Base-by-base conservation (phyloP, 2,113 vertebrate genomes). In the Sigmodon hispidus region DNA sequence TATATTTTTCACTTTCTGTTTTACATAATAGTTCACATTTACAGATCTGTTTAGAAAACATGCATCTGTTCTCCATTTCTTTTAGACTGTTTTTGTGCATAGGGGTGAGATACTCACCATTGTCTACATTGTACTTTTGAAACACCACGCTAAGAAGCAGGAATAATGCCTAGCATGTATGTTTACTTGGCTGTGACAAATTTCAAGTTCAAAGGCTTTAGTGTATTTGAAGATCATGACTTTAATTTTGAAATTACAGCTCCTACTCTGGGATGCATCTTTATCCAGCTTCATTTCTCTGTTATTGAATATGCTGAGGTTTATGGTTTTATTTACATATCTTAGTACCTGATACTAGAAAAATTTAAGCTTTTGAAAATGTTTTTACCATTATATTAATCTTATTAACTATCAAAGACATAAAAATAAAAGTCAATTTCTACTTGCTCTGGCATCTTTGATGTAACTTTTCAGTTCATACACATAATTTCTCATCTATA, bases 21-120 rank as follows among this genome's bases (percentile, higher is more conserved):
- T 96, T 63, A 45, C 4, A 67, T 75, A 84, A 90, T 90, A 24
- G 90, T 67, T 75, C n/a, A 19, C 55, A 80, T 86, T 76, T 86
- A 17, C 84, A 40, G 34, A 86, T 70, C 29, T 88, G 34, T 15
- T 43, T n/a, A 65, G 26, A 84, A 93, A 94, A 95, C 80, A 5
- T 36, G 93, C 7, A 36, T 61, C 57, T 43, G 40, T 48, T 73
- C 9, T 48, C 61, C 26, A 1, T 34, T 81, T 13, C 40, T 50
- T 5, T 67, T 84, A 61, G 8, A 76, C 12, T 34, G n/a, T 57
- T 91, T 94, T 89, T 96, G 15, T 84, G 40, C 73, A 52, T 36
- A 75, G 55, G 19, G 73, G 29, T 77, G 36, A n/a, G 36, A 10
- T 90, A 77, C 13, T 76, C 29, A 48, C 48, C 81, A 86, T 22